Conservation (phyloP, 2,888 invertebrate genomes). For the Drosophila maculinotata region DNA sequence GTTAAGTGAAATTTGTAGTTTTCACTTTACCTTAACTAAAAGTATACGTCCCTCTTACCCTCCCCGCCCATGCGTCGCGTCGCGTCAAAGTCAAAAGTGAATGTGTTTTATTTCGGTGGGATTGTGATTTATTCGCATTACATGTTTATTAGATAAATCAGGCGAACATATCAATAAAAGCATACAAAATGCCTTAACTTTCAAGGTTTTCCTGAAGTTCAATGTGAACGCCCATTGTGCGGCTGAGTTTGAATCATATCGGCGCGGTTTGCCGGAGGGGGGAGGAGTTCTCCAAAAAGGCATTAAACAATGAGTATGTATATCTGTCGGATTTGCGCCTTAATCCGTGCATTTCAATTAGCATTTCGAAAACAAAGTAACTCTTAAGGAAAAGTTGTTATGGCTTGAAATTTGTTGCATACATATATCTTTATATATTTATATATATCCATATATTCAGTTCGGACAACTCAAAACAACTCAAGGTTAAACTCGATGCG, state of each 20-base stretch:
- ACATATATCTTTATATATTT: not conserved
- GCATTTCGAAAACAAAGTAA: slow-evolving; percentile 47
- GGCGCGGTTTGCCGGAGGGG: slow-evolving; percentile 4
- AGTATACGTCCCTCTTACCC: not conserved
- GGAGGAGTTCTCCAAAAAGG: slow-evolving; percentile 24
- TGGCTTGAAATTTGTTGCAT: not conserved
- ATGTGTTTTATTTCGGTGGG: slow-evolving; percentile 33
- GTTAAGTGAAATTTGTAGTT: slow-evolving; percentile 62
- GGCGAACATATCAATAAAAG: slow-evolving; percentile 19
- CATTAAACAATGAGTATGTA: slow-evolving; percentile 52
- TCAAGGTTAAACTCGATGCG: slow-evolving; percentile 57
- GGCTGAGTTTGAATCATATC: slow-evolving; percentile 16
- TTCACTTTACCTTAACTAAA: slow-evolving; percentile 59
- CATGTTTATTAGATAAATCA: slow-evolving; percentile 53
- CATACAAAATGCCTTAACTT: slow-evolving; percentile 46
- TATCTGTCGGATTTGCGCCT: slow-evolving; percentile 37
- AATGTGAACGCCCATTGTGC: slow-evolving; percentile 60
- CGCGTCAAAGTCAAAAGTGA: slow-evolving; percentile 51
- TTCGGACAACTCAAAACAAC: slow-evolving; percentile 24
- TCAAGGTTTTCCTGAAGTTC: slow-evolving; percentile 67
- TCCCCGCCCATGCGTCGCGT: not conserved
- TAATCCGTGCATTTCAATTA: slow-evolving; percentile 63
- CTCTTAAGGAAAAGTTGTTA: slow-evolving; percentile 49
- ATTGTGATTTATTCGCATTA: slow-evolving; percentile 8
- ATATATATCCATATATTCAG: not conserved